phyloP scores from a whole-genome alignment of 2,113 vertebrate genomes.

The Gymnarchus niloticus region DNA sequence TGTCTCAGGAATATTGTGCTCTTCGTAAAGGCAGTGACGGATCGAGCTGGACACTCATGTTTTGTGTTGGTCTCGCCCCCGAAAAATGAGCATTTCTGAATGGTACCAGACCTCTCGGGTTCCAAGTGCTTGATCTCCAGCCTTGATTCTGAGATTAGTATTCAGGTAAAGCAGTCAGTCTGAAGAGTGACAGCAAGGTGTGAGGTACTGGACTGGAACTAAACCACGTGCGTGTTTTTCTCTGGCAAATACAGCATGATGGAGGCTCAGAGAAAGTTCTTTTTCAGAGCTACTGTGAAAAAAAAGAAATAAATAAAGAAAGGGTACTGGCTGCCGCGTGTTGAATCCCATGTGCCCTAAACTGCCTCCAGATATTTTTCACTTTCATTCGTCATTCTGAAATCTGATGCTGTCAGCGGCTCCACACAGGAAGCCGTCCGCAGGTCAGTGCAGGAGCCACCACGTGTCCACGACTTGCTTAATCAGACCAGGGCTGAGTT shows the following conservation, averaged over 20 bases:
- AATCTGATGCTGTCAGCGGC: slow-evolving; percentile 63
- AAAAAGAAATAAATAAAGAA: neutral
- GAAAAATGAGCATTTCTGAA: neutral
- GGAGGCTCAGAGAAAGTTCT: neutral
- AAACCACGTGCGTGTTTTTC: neutral
- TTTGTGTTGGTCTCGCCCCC: neutral
- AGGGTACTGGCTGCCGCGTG: neutral
- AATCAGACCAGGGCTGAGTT: neutral
- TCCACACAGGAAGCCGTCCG: slow-evolving; percentile 31
- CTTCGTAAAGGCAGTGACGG: too few species aligned
- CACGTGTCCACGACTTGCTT: slow-evolving; percentile 40
- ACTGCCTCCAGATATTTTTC: slow-evolving; percentile 59
- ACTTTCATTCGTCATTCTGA: slow-evolving; percentile 62
- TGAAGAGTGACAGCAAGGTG: neutral
- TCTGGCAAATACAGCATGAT: neutral
- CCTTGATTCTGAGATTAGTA: neutral
- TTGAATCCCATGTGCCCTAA: slow-evolving; percentile 51
- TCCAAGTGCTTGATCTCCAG: neutral
- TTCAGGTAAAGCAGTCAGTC: too few species aligned
- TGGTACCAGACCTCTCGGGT: neutral
- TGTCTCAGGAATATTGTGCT: too few species aligned
- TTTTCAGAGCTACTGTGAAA: neutral
- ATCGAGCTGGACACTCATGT: too few species aligned
- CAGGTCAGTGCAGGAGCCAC: slow-evolving; percentile 29
- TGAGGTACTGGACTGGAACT: neutral